phyloP scores from a whole-genome alignment of 2,797 vertebrate species.

The Mastacembelus armatus region DNA sequence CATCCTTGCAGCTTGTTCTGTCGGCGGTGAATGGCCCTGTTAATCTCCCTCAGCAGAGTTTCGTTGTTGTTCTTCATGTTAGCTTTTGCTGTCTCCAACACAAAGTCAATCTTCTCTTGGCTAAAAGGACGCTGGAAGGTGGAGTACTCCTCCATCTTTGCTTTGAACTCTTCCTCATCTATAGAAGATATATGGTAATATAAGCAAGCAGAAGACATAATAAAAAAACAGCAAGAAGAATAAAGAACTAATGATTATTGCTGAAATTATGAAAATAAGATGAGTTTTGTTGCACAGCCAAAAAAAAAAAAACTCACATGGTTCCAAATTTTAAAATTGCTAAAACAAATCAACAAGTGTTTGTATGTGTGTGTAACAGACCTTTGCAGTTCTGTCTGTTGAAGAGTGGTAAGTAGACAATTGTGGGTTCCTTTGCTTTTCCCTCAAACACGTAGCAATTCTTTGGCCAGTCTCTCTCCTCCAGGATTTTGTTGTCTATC shows the following conservation, averaged over 20 bases:
- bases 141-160: slow-evolving; percentile 60
- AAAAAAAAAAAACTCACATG: too few relatives aligned
- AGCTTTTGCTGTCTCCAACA: slow-evolving; percentile 47
- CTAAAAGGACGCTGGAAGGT: slow-evolving; percentile 64
- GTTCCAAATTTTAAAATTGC: too few relatives aligned
- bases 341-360: neutral
- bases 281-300: neutral
- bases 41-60: slow-evolving; percentile 63
- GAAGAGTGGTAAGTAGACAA: slow-evolving; percentile 76
- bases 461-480: slow-evolving; percentile 63
- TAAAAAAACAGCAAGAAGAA: too few relatives aligned
- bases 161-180: slow-evolving; percentile 61
- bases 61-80: slow-evolving; percentile 71
- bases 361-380: slow-evolving; percentile 9
- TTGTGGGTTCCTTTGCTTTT: slow-evolving; percentile 47
- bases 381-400: slow-evolving; percentile 73
- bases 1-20: slow-evolving; percentile 13
- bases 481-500: slow-evolving; percentile 49
- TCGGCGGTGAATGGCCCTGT: slow-evolving; percentile 49
- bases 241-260: too few relatives aligned
- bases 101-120: slow-evolving; percentile 39
- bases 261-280: too few relatives aligned
- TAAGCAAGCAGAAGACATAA: too few relatives aligned
- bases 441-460: slow-evolving; percentile 74
- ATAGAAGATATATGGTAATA: neutral